These are phyloP conservation scores for Laupala kohalensis DNA, from an alignment of 1,140 invertebrate genomes.

Conservation along the genomic window DNA sequence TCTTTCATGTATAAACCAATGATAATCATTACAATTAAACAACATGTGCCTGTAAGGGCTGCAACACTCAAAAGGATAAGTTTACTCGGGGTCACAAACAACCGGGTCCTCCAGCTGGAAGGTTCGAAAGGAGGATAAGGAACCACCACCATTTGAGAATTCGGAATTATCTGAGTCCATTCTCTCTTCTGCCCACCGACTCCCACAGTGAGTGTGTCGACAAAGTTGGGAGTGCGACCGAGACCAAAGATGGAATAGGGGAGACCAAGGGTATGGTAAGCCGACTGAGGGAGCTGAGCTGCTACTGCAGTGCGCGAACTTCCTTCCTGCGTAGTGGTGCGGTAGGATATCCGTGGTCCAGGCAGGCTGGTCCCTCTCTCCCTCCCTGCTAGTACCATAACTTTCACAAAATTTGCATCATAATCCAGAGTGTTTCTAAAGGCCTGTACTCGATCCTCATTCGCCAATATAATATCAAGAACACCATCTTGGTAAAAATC, in stretches of 20 bases:
- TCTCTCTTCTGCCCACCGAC: conserved; percentile 50
- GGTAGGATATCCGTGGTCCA: conserved; percentile 76
- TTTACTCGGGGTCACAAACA: conserved; percentile 94
- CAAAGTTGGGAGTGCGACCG: conserved; percentile 92
- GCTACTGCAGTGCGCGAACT: conserved; percentile 55
- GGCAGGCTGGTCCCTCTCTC: conserved; percentile 47
- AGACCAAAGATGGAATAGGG: conserved; percentile 93
- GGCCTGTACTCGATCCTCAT: conserved; percentile 46
- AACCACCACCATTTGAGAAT: conserved; percentile 93
- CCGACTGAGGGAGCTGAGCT: conserved; percentile 82
- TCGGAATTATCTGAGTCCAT: conserved; percentile 92
- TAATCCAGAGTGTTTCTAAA: conserved; percentile 81
- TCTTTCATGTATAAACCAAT: conserved; percentile 86
- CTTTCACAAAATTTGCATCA: conserved; percentile 91
- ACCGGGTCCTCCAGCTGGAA: conserved; percentile 73
- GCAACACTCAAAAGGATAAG: conserved; percentile 83
- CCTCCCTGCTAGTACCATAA: conserved; percentile 74
- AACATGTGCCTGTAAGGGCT: conserved; percentile 75
- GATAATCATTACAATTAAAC: conserved; percentile 74
- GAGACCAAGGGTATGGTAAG: conserved; percentile 80
- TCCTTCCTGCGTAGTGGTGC: conserved; percentile 73
- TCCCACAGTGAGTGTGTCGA: conserved; percentile 77
- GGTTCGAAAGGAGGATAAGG: conserved; percentile 70
- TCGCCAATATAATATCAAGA: conserved; percentile 61
- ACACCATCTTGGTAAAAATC: conserved; percentile 82